Percentiles rank a stretch among this genome's conserved stretches.
Conservation (phyloP, 2,113 vertebrate species). For the Stegostoma tigrinum region DNA sequence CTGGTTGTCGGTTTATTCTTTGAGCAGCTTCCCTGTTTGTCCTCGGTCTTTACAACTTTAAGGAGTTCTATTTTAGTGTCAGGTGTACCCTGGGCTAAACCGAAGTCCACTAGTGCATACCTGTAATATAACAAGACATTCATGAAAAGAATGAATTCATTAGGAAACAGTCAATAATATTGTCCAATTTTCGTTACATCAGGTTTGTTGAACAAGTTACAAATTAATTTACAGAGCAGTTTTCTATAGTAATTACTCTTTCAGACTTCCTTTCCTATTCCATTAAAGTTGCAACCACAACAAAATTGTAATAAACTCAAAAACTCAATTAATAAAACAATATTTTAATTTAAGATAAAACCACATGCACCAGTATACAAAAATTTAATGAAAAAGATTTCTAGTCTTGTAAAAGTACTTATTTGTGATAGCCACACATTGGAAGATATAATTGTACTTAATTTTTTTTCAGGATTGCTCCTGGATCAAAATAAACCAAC, state of each 20-base stretch:
- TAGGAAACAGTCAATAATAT: background rate
- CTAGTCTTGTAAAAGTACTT: background rate
- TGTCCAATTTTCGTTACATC: background rate
- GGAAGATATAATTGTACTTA: background rate
- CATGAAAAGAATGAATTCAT: background rate
- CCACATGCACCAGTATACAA: background rate
- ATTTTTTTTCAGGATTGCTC: background rate
- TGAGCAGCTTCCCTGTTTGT: constrained; percentile 67
- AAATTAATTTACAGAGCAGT: background rate
- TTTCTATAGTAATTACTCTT: background rate
- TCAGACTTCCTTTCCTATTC: background rate
- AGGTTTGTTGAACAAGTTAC: background rate
- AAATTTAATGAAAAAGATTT: background rate
- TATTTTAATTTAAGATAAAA: background rate
- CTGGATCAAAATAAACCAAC: background rate
- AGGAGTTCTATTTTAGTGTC: constrained; percentile 86
- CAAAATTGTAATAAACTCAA: background rate
- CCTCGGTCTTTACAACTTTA: constrained; percentile 70
- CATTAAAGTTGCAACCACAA: background rate
- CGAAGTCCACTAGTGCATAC: constrained; percentile 92
- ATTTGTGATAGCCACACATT: background rate
- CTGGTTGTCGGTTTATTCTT: constrained; percentile 53
- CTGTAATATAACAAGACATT: constrained; percentile 49
- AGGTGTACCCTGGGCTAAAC: constrained; percentile 86
- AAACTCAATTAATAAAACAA: background rate